Evolutionary conservation across 2,888 invertebrate species (phyloP).

Genomic region (Strigamia crassipes): DNA sequence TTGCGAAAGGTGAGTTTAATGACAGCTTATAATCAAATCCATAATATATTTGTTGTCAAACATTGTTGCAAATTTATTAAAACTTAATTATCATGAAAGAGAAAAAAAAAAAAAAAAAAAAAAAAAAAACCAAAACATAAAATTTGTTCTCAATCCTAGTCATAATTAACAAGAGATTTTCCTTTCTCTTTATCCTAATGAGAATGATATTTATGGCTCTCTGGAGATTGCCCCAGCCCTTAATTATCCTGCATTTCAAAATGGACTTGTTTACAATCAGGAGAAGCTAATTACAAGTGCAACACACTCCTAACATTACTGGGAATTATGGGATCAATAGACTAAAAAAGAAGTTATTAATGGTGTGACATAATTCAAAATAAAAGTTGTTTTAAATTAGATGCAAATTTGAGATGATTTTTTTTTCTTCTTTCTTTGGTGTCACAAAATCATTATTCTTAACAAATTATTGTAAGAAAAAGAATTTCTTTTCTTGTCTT

Average conservation of each 20-base stretch:
- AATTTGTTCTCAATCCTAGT: neutral
- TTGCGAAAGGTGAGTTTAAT: neutral
- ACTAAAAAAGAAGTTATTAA: neutral
- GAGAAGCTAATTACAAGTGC: slow-evolving; percentile 15
- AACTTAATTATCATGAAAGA: neutral
- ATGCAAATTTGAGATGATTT: too few species aligned
- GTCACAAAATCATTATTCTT: too few species aligned
- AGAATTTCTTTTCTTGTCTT: neutral
- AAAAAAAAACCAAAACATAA: neutral
- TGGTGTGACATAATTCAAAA: neutral
- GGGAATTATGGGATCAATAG: neutral
- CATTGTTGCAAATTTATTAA: neutral
- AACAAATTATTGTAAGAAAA: neutral
- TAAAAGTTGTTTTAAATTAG: too few species aligned
- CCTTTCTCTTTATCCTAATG: neutral
- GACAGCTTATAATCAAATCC: neutral
- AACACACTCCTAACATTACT: slow-evolving; percentile 14
- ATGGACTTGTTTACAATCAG: slow-evolving; percentile 21
- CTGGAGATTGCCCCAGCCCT: neutral
- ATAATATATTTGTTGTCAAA: neutral
- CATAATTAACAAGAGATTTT: slow-evolving; percentile 8
- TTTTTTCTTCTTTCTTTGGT: too few species aligned
- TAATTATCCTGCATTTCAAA: slow-evolving; percentile 12
- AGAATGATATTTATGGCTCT: slow-evolving; percentile 5
- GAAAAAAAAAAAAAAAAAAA: neutral